Evolutionary conservation across 2,113 vertebrate species (phyloP), one percentile per base, ranked within the genome.

Genomic region (Sterna hirundo): DNA sequence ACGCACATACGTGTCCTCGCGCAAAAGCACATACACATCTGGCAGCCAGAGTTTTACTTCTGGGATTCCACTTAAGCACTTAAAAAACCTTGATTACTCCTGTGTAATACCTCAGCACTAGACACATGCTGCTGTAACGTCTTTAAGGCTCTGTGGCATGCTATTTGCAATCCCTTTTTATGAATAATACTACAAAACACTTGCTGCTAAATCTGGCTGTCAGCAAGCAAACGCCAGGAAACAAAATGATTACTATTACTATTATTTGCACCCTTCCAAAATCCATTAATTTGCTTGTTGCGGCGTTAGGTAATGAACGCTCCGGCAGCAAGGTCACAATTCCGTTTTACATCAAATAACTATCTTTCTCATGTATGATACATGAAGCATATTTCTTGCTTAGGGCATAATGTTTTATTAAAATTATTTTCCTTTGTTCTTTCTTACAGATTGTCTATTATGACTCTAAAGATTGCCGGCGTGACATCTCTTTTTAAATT

Each of bases 391-490:
- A 97, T 92, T 97, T 96, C 89, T 96, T 88, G 93, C 97, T 97
- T 15, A 64, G 62, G 94, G 98, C 79, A 78, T 91, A 82, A 96
- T 97, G 86, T 98, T 98, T 98, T 97, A 98, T 98, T 98, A 93
- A 98, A 91, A 97, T 93, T 91, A 94, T 98, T 97, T 97, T 61
- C 91, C 91, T 97, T 97, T 98, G 91, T 97, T 97, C 91, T 96
- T 97, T 97, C 96, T 66, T 93, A 79, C 60, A 93, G 86, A 91
- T 93, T 94, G 87, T 84, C 75, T 92, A 61, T 95, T 94, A 87
- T 88, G 82, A 97, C 91, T 97, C 94, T 79, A 94, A 94, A 96
- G 52, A 92, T 72, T 80, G 78, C 84, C 92, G 93, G 66, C 15
- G 29, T 88, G 86, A 96, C 81, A 79, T 95, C 72, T 94, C 77